Base-by-base conservation (phyloP, 92 coral and sea anemone genomes). In the Porites lobata region DNA sequence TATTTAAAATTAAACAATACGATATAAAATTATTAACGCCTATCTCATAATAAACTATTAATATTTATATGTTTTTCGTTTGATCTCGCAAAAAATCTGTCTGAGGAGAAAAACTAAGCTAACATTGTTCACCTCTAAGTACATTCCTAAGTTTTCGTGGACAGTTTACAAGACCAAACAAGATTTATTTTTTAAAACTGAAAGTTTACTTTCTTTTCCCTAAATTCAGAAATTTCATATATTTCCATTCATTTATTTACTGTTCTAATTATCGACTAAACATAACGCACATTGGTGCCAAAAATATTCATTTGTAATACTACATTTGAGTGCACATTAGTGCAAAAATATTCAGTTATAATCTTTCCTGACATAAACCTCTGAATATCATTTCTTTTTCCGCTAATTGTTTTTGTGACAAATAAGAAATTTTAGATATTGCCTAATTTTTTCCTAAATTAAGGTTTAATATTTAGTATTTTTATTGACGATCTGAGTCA, bases 401-500 rank as follows among this genome's bases (percentile, higher is more conserved):
- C 54, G n/a, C 4, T 70, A 18, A 50, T 1, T 54, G 59, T 53
- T 9, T 38, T 18, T 1, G 66, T 6, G 52, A 80, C 19, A 80
- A 29, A 56, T 72, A 6, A 3, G 59, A 56, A 56, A 69, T 56
- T 38, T 14, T 4, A 20, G 12, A 79, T 38, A 64, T 79, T 18
- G 82, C 11, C 8, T 32, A 38, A 57, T 65, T 47, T 9, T 10
- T 7, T 43, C 50, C 53, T 65, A 47, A 71, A 43, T 6, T 11
- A 50, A n/a, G 58, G 22, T 73, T 73, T n/a, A 50, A 52, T n/a
- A 52, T 56, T 79, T 8, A 50, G 67, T 14, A 69, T 67, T 54
- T 82, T 71, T 32, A 29, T n/a, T 71, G 69, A 4, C 57, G 13
- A 70, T 50, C 86, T 82, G 86, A 82, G 86, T 82, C 86, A 82